Conservation (phyloP, 2,797 vertebrate genomes). For the Todus mexicanus region DNA sequence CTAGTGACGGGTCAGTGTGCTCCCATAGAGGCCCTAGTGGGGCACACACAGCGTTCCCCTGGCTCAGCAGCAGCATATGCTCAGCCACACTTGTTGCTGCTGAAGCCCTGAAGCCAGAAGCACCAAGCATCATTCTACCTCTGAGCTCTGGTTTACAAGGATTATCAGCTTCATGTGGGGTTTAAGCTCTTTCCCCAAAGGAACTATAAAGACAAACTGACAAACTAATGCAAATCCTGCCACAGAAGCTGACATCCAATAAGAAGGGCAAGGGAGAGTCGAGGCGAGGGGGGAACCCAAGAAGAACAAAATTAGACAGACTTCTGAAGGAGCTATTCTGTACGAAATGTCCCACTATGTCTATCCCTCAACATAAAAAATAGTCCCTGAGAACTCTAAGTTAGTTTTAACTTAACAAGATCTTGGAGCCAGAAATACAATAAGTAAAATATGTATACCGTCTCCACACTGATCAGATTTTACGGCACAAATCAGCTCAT, state of each 20-base stretch:
- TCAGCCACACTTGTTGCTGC: not conserved
- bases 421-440: not conserved
- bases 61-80: rapidly evolving
- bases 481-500: not conserved
- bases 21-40: not conserved
- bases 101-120: not conserved
- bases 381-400: not conserved
- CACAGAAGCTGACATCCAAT: not conserved
- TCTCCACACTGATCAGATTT: not conserved
- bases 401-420: not conserved
- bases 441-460: not conserved
- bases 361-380: not conserved
- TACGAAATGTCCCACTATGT: not conserved
- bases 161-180: not conserved
- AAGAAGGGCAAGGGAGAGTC: not conserved
- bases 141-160: not conserved
- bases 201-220: not conserved
- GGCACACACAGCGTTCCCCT: not conserved
- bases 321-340: not conserved
- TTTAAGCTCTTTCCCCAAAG: not conserved
- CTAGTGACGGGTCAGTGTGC: not conserved
- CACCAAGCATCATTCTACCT: not conserved
- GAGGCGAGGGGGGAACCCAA: too few relatives aligned
- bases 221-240: not conserved
- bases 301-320: not conserved